Evolutionary conservation across 2,888 invertebrate species (phyloP).

Genomic region (Deilephila elpenor): DNA sequence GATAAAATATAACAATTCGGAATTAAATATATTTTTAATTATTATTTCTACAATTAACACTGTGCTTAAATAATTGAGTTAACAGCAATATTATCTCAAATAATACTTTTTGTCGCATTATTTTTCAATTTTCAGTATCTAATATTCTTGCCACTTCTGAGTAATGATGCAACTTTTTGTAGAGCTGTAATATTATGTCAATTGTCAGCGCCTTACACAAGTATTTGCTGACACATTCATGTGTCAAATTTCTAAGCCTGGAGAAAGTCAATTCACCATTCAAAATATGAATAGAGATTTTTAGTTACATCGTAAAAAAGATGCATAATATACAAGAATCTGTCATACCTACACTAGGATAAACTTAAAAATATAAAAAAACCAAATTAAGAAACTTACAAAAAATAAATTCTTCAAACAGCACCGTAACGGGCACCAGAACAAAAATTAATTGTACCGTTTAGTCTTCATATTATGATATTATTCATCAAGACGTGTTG

Average conservation of each 20-base stretch:
- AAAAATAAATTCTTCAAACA: slow-evolving; percentile 15
- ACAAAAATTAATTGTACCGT: not conserved
- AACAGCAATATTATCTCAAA: too few species aligned
- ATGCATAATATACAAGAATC: not conserved
- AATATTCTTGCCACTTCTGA: too few species aligned
- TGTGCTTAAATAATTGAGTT: too few species aligned
- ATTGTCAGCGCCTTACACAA: not conserved
- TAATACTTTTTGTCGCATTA: too few species aligned
- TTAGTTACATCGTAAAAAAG: not conserved
- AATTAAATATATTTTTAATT: too few species aligned
- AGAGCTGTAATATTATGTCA: not conserved
- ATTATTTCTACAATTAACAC: too few species aligned
- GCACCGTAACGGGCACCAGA: slow-evolving; percentile 5
- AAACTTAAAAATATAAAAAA: not conserved
- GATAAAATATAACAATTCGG: not conserved
- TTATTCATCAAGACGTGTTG: not conserved
- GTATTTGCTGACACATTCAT: slow-evolving; percentile 5
- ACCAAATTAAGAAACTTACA: not conserved
- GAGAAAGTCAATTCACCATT: slow-evolving; percentile 30
- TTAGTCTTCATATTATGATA: not conserved
- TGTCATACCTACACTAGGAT: not conserved
- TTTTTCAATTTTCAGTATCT: too few species aligned
- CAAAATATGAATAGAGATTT: not conserved
- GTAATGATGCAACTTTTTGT: not conserved
- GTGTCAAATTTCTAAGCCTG: slow-evolving; percentile 12